Evolutionary conservation across 1,140 invertebrate genomes (phyloP), one percentile per base, ranked within the genome.

Genomic region (Aphelinus certus): DNA sequence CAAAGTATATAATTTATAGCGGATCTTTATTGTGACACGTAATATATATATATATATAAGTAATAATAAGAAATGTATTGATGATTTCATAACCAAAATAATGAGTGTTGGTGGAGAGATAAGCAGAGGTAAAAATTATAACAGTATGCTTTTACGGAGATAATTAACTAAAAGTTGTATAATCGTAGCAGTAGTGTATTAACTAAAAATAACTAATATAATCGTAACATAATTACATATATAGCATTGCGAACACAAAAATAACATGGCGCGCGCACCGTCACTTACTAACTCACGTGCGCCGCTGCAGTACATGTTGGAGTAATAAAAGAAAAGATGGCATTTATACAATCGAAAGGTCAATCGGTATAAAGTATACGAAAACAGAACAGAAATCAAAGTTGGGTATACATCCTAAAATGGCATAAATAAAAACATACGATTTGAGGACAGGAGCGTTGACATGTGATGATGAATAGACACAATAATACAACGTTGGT

Each of bases 1-100:
- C 56, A 68, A 26, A 26, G 26, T 26, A 61, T 43, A 47, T 7
- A 76, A 81, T 83, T 84, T 81, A 86, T 86, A 86, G 84, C 85
- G 85, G 85, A 86, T 87, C 83, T 86, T 87, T 86, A 87, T 87
- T 87, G 81, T 86, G 85, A 83, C 84, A 86, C 81, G 84, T 86
- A 86, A 87, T 87, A 86, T 84, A 81, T 85, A 80, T 79, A 87
- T 87, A 86, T 84, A 81, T 85, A 80, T 79, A 83, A 79, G 82
- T 80, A 70, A 82, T 79, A 78, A 80, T 81, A 78, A 79, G 79
- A 83, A 72, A 72, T 72, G 62, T 83, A 81, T 80, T 78, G 79
- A 82, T 83, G 77, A 77, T 81, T 77, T 81, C 79, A 81, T 83
- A 79, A 80, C 81, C 77, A 79, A 79, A 82, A 81, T 82, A 79